Conservation (phyloP, 1,140 invertebrate genomes). For the Panagrolaimus sp. region DNA sequence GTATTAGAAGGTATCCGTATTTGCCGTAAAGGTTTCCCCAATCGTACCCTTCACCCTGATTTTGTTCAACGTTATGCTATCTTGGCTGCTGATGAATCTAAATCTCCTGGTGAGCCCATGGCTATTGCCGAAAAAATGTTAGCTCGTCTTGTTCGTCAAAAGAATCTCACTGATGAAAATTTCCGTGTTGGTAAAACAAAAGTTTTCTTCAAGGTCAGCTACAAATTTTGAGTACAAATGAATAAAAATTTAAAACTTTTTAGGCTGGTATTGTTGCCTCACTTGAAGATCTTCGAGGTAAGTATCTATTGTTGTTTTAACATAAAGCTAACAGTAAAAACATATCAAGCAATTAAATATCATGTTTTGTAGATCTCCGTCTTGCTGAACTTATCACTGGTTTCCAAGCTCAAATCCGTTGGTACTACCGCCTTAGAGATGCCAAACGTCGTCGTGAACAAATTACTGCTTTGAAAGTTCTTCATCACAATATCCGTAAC, state of each 20-base stretch:
- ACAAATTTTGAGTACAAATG: neutral
- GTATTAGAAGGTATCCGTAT: slow-evolving; percentile 99
- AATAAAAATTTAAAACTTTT: slow-evolving; percentile 72
- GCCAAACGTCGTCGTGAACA: slow-evolving; percentile 38
- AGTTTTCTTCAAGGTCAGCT: slow-evolving; percentile 64
- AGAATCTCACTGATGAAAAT: slow-evolving; percentile 38
- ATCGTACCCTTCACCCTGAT: slow-evolving; percentile 95
- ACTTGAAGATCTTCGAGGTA: slow-evolving; percentile 99
- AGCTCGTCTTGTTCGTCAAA: slow-evolving; percentile 67
- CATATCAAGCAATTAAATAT: too few species aligned
- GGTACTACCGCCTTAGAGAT: slow-evolving; percentile 48
- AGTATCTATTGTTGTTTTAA: slow-evolving; percentile 89
- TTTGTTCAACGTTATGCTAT: slow-evolving; percentile 94
- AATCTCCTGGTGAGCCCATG: slow-evolving; percentile 41
- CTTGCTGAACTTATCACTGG: slow-evolving; percentile 73
- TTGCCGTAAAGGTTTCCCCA: slow-evolving; percentile 99
- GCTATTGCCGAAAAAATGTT: slow-evolving; percentile 39
- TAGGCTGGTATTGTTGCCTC: slow-evolving; percentile 98
- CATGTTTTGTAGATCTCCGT: neutral
- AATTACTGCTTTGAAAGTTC: slow-evolving; percentile 84
- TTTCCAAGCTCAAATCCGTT: slow-evolving; percentile 69
- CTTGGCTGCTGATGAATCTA: slow-evolving; percentile 53
- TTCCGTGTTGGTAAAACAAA: slow-evolving; percentile 56
- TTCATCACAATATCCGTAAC: slow-evolving; percentile 95
- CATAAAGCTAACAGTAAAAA: slow-evolving; percentile 58